Base-by-base conservation (phyloP, 1,140 invertebrate species). In the Euwallacea fornicatus region DNA sequence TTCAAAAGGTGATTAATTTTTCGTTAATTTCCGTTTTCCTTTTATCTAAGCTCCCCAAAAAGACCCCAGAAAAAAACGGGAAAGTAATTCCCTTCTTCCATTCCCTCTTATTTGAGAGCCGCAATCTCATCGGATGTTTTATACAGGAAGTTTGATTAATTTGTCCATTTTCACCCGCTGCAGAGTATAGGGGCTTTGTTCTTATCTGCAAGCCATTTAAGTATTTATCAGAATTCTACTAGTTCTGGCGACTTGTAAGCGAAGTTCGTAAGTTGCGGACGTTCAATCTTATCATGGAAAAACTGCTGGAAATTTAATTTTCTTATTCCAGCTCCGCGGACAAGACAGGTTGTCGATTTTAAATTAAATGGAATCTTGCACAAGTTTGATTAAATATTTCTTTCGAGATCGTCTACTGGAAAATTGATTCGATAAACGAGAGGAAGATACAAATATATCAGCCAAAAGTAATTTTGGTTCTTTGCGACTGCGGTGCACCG, bases 1-100 rank as follows among this genome's bases (percentile, higher is more conserved):
- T 66, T 66, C 50, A 58, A 58, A 66, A 55, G 41, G 64, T 66
- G 64, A 66, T 66, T 66, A 66, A 66, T 54, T 66, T 56, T 55
- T 56, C 55, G 50, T 66, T 66, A 66, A 63, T 63, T 63, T 63
- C 61, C 61, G 61, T 47, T 63, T 63, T 50, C 61, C 61, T 63
- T 63, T 63, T 63, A 63, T 63, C 61, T 63, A 47, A 16, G 59
- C 11, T 47, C 50, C 9, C 43, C 62, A 21, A 53, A 65, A 65
- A 33, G 33, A 47, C 16, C 41, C 7, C n/a, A 55, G 55, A 66
- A 53, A 66, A 66, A 66, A 66, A 66, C 53, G 50, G 64, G 64
- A 66, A 66, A 54, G 50, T 66, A 66, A 66, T 66, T 66, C n/a
- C 64, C 56, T 66, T 58, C 33, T 54, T 55, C 53, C 53, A 54